These are phyloP conservation scores for Pemphredon lugubris DNA, from an alignment of 2,888 invertebrate genomes.

Conservation along the genomic window DNA sequence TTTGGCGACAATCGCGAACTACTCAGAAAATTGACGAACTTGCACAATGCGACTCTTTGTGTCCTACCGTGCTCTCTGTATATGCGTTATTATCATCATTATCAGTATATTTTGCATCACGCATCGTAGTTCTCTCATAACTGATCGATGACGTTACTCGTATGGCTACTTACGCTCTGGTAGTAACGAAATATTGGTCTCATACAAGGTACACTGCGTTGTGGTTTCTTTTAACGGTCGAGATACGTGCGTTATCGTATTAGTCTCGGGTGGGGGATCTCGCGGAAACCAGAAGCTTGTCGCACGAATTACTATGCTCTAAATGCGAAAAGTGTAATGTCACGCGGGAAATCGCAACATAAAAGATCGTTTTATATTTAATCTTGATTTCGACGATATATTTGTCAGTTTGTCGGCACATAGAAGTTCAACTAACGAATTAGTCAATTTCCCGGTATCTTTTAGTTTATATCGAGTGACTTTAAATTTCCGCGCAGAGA, in stretches of 20 bases:
- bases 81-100: slow-evolving; percentile 37
- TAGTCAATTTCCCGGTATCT: too few species aligned
- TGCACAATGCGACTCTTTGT: slow-evolving; percentile 46
- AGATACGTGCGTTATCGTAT: slow-evolving; percentile 11
- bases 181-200: too few species aligned
- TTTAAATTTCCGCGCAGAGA: too few species aligned
- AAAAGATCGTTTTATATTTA: background rate
- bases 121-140: slow-evolving; percentile 7
- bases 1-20: slow-evolving; percentile 51
- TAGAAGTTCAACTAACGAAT: too few species aligned
- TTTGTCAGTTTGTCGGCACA: too few species aligned
- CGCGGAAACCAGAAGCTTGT: background rate
- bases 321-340: background rate
- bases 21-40: slow-evolving; percentile 27
- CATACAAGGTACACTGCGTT: too few species aligned
- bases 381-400: too few species aligned
- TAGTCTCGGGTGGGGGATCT: too few species aligned
- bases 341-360: background rate
- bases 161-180: too few species aligned
- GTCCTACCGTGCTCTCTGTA: slow-evolving; percentile 37
- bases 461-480: too few species aligned
- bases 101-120: too few species aligned
- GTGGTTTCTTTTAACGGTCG: slow-evolving; percentile 35
- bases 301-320: background rate
- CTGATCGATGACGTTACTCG: slow-evolving; percentile 33